Conservation (phyloP, 2,113 vertebrate species). For the Laticauda laticaudata region DNA sequence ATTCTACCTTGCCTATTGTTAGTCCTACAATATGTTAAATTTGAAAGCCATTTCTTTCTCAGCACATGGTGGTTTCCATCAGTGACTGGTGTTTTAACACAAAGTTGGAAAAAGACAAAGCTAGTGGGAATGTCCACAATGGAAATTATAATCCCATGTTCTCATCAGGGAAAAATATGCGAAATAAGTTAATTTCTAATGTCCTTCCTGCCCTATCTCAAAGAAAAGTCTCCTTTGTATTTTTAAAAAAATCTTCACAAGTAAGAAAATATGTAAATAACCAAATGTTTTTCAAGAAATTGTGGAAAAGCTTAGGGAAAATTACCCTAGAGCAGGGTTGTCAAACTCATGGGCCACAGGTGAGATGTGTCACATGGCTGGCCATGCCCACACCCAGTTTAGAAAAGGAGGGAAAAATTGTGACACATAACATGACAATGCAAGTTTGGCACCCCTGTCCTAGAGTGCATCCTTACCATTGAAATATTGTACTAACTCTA, state of each 20-base stretch:
- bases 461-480: not conserved
- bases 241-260: too few species aligned
- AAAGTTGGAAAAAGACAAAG: not conserved
- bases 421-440: too few species aligned
- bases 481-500: not conserved
- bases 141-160: not conserved
- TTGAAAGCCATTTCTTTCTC: not conserved
- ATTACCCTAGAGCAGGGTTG: not conserved
- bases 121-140: not conserved
- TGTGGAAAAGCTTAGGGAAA: not conserved
- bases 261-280: not conserved
- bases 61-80: not conserved
- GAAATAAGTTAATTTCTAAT: not conserved
- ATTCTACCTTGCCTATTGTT: not conserved
- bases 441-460: too few species aligned
- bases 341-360: too few species aligned
- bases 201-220: not conserved
- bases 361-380: too few species aligned
- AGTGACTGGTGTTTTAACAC: not conserved
- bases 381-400: too few species aligned
- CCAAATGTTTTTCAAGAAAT: not conserved
- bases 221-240: not conserved
- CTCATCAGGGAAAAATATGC: not conserved
- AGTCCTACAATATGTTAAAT: not conserved
- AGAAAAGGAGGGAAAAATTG: too few species aligned